Evolutionary conservation across 1,140 invertebrate genomes (phyloP).

Genomic region (Drosophila parvula): DNA sequence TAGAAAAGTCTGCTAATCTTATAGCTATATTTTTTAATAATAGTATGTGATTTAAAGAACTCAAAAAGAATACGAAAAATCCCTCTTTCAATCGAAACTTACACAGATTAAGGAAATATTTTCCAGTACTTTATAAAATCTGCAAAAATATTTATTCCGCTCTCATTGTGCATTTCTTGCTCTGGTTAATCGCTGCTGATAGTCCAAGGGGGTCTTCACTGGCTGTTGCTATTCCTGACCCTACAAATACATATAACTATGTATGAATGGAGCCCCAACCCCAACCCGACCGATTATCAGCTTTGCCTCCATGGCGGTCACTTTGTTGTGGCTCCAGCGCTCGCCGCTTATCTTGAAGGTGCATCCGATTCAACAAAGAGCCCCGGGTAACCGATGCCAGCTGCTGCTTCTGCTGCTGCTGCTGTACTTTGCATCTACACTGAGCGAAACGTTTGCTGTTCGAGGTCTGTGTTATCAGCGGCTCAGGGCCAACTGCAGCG

Average conservation of each 20-base stretch:
- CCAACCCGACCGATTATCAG: constrained; percentile 10
- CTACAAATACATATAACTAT: neutral
- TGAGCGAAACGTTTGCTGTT: constrained; percentile 14
- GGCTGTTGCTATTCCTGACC: constrained; percentile 16
- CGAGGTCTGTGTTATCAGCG: neutral
- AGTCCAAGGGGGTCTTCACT: constrained; percentile 10
- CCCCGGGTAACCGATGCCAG: constrained; percentile 4
- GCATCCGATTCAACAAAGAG: constrained; percentile 41
- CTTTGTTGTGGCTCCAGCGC: constrained; percentile 56
- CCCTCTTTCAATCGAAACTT: too few species aligned
- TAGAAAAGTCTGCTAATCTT: neutral
- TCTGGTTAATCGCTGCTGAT: constrained; percentile 7
- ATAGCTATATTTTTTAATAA: too few species aligned
- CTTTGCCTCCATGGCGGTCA: constrained; percentile 31
- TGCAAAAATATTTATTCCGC: too few species aligned
- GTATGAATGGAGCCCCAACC: neutral
- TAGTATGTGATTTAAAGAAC: too few species aligned
- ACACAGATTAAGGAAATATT: too few species aligned
- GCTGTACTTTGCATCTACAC: constrained; percentile 56
- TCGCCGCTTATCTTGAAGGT: constrained; percentile 43
- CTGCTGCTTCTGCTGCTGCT: constrained; percentile 6
- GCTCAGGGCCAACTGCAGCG: constrained; percentile 3
- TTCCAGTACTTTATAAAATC: too few species aligned
- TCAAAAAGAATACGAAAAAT: neutral
- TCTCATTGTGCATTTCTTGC: neutral